Conservation (phyloP, 2,888 invertebrate genomes). For the Eremobia ochroleuca region DNA sequence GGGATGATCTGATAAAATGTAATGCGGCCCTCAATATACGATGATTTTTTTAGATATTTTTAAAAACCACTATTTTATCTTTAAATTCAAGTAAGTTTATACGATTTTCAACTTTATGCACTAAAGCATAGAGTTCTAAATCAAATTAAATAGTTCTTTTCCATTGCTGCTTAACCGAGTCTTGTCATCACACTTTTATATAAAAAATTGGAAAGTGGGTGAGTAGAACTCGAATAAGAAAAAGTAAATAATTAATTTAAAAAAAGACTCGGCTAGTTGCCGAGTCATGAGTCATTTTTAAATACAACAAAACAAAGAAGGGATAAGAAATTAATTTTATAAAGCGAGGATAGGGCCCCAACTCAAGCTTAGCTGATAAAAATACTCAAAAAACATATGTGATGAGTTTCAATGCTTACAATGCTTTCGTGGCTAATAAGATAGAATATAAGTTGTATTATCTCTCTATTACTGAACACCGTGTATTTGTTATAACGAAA, state of each 20-base stretch:
- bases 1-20: not conserved
- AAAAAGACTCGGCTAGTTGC: not conserved
- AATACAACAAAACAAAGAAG: slow-evolving; percentile 13
- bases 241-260: not conserved
- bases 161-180: too few species aligned
- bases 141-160: not conserved
- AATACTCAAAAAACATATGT: slow-evolving; percentile 84
- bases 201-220: not conserved
- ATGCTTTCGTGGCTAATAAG: slow-evolving; percentile 88
- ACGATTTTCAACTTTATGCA: slow-evolving; percentile 20
- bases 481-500: slow-evolving; percentile 48
- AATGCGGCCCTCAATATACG: slow-evolving; percentile 4
- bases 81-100: slow-evolving; percentile 1
- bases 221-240: slow-evolving; percentile 8
- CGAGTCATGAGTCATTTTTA: too few species aligned
- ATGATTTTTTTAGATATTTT: not conserved
- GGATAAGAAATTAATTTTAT: slow-evolving; percentile 28
- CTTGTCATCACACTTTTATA: not conserved
- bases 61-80: not conserved
- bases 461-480: slow-evolving; percentile 73
- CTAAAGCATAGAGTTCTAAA: not conserved
- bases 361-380: slow-evolving; percentile 79
- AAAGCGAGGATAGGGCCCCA: slow-evolving; percentile 74
- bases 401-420: slow-evolving; percentile 85
- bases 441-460: slow-evolving; percentile 84